phyloP scores from a whole-genome alignment of 1,140 invertebrate genomes.

The Littorina saxatilis region DNA sequence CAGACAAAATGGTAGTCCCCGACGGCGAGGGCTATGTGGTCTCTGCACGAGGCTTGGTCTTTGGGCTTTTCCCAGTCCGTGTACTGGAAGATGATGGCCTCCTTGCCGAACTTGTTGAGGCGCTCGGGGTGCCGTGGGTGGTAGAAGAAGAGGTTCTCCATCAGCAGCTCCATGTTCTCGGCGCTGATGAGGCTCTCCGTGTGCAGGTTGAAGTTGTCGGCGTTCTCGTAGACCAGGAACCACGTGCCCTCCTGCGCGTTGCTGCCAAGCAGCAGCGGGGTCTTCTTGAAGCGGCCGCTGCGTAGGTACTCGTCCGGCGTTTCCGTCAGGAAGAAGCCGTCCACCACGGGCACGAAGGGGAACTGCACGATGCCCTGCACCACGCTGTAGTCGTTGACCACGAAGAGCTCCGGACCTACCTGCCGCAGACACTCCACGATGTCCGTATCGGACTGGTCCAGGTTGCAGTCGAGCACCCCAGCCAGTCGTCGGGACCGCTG shows the following conservation, averaged over 20 bases:
- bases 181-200: constrained; percentile 57
- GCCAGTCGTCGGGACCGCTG: constrained; percentile 53
- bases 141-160: constrained; percentile 49
- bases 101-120: constrained; percentile 87
- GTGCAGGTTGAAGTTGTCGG: constrained; percentile 28
- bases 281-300: constrained; percentile 93
- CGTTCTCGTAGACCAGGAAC: constrained; percentile 91
- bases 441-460: constrained; percentile 80
- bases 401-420: constrained; percentile 83
- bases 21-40: constrained; percentile 94
- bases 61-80: constrained; percentile 93
- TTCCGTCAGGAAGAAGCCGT: constrained; percentile 93
- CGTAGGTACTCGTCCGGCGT: constrained; percentile 85
- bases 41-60: constrained; percentile 88
- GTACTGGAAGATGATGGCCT: constrained; percentile 94
- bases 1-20: constrained; percentile 98
- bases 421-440: constrained; percentile 87
- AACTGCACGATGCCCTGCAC: constrained; percentile 85
- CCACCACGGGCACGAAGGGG: constrained; percentile 95
- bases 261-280: constrained; percentile 92
- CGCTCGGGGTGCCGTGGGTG: constrained; percentile 47
- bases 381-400: constrained; percentile 89
- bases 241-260: constrained; percentile 94
- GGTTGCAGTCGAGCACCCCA: constrained; percentile 51
- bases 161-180: constrained; percentile 46